Evolutionary conservation across 2,888 invertebrate species (phyloP).

Genomic region (Stenodera caucasica): DNA sequence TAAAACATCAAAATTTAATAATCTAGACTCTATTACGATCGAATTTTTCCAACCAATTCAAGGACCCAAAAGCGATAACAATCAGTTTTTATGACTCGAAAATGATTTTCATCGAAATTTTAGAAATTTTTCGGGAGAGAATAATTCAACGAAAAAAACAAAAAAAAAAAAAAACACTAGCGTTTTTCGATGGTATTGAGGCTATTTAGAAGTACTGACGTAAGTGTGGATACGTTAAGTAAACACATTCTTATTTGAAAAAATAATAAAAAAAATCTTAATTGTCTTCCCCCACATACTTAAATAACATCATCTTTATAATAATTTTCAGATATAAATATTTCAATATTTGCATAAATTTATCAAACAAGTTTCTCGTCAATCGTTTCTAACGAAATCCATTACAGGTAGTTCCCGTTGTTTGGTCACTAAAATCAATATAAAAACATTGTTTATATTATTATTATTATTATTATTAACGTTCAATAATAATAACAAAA

Average conservation of each 20-base stretch:
- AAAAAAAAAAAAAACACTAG: neutral
- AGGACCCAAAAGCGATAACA: neutral
- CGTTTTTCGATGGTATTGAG: neutral
- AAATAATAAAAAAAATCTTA: neutral
- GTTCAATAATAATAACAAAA: slow-evolving; percentile 12
- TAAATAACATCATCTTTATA: slow-evolving; percentile 8
- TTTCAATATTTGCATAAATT: slow-evolving; percentile 20
- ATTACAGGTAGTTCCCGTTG: slow-evolving; percentile 21
- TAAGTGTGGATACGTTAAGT: slow-evolving; percentile 12
- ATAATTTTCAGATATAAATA: slow-evolving; percentile 12
- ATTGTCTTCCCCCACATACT: neutral
- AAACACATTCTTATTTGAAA: slow-evolving; percentile 7
- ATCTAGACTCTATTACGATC: neutral
- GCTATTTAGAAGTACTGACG: slow-evolving; percentile 6
- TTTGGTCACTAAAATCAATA: slow-evolving; percentile 6
- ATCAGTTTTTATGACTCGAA: too few relatives aligned
- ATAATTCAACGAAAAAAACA: too few relatives aligned
- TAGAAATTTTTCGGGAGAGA: too few relatives aligned
- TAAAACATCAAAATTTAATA: neutral
- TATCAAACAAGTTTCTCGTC: slow-evolving; percentile 21
- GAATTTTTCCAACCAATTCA: neutral
- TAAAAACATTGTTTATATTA: neutral
- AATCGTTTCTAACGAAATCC: slow-evolving; percentile 14
- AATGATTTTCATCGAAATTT: too few relatives aligned
- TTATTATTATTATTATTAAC: neutral